A percentile compares a stretch with the other conserved stretches of the same genome.
These are phyloP conservation scores for Cavia aperea DNA, from an alignment of 2,113 vertebrate species.

Conservation along the genomic window DNA sequence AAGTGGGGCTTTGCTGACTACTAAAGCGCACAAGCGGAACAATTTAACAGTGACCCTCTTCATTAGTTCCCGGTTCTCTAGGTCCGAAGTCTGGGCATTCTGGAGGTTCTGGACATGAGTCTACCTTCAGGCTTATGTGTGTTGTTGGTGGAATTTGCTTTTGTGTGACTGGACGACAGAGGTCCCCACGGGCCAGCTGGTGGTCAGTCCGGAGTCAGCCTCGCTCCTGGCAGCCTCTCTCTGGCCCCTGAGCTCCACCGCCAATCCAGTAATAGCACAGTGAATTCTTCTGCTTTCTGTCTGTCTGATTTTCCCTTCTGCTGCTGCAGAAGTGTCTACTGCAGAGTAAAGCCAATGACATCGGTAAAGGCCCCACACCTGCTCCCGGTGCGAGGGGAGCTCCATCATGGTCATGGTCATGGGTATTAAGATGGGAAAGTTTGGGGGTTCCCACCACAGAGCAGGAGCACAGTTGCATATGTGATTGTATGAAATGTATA, in stretches of 20 bases:
- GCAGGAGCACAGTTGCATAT: rapidly evolving
- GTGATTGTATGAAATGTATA: not conserved
- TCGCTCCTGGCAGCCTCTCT: not conserved
- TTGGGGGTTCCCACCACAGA: no score
- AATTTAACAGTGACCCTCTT: not conserved
- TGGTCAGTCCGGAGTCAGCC: not conserved
- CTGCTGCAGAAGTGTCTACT: not conserved
- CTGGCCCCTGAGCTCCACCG: not conserved
- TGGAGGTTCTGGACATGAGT: not conserved
- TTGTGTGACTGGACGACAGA: not conserved
- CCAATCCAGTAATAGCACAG: not conserved
- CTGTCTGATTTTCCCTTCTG: not conserved
- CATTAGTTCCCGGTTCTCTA: not conserved
- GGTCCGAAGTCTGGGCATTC: not conserved
- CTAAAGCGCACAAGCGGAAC: not conserved
- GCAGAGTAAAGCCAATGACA: not conserved
- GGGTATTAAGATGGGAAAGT: not conserved
- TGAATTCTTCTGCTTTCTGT: not conserved
- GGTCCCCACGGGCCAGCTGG: not conserved
- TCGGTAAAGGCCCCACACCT: not conserved
- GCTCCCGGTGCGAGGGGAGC: not conserved
- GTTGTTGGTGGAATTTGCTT: not conserved
- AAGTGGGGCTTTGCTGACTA: not conserved
- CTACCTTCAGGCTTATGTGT: not conserved
- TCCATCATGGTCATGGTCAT: not conserved